Evolutionary conservation across 2,113 vertebrate species (phyloP), one percentile per base, ranked within the genome.

Genomic region (Plecotus auritus): DNA sequence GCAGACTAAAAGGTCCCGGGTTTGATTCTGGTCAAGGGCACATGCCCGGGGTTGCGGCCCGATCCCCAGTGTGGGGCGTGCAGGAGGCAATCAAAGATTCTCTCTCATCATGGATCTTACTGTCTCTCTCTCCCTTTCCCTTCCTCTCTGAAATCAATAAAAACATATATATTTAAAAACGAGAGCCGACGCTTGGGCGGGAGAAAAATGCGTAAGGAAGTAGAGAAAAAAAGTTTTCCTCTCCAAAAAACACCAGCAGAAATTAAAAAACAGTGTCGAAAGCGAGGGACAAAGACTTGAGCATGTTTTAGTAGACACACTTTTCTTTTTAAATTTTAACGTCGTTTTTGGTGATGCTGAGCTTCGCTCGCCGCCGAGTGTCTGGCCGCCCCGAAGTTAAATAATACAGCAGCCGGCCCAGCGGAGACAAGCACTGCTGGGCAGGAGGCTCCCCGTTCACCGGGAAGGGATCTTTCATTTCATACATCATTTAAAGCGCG

Each of bases 401-500:
- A 93, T 95, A 47, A 87, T 87, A 83, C 37, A 95, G 80, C 17
- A 94, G 96, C 83, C 2, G 82, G 18, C 32, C 95, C 90, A 86
- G 0, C 0, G 85, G 77, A 96, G 96, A 90, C 35, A 67, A 9
- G 90, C 61, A 85, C 7, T 9, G 28, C 54, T 66, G 47, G 86
- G 89, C n/a, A 85, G 80, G 73, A 95, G 69, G 49, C 59, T 94
- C 95, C 94, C 76, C 86, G 86, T 88, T 51, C 88, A 47, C 74
- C 23, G 8, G 86, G 84, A 94, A 90, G n/a, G 85, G 93, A 92
- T 74, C 85, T 64, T 96, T 95, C 93, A 90, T 95, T 88, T 97
- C 97, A 95, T 97, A 88, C 89, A 97, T 96, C 89, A 97, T 97
- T 97, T 96, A 97, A 70, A 97, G 80, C 14, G 20, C 12, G 30